Conservation (phyloP, 2,888 invertebrate genomes). For the Acrobasis suavella region DNA sequence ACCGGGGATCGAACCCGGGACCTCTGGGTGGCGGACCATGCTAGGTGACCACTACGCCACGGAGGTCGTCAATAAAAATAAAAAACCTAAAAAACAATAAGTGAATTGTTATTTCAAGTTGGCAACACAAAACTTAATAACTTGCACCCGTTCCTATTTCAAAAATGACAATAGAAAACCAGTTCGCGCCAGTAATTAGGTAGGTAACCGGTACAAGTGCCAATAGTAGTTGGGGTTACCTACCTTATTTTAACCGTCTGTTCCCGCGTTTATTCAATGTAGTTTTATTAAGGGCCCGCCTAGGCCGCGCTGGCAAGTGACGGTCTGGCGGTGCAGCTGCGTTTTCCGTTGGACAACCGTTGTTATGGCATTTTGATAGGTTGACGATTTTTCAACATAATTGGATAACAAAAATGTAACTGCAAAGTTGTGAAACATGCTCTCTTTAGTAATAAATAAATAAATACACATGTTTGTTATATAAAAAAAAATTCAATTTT, state of each 20-base stretch:
- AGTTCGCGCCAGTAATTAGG: slow-evolving; percentile 15
- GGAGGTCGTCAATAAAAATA: too few species aligned
- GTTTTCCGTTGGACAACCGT: slow-evolving; percentile 22
- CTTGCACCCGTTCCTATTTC: neutral
- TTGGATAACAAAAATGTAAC: neutral
- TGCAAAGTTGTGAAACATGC: neutral
- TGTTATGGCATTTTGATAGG: neutral
- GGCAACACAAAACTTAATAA: slow-evolving; percentile 4
- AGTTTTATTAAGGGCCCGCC: slow-evolving; percentile 53
- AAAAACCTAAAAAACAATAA: too few species aligned
- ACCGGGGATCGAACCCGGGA: too few species aligned
- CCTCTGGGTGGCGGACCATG: too few species aligned
- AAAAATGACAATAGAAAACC: slow-evolving; percentile 15
- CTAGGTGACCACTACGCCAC: too few species aligned
- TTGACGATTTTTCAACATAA: neutral
- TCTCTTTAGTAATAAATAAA: neutral
- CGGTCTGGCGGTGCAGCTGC: slow-evolving; percentile 13
- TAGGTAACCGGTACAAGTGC: slow-evolving; percentile 18
- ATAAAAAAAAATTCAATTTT: too few species aligned
- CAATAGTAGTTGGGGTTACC: slow-evolving; percentile 17
- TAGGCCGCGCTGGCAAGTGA: slow-evolving; percentile 25
- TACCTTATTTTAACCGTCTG: slow-evolving; percentile 21
- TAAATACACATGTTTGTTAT: neutral
- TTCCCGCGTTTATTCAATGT: slow-evolving; percentile 46
- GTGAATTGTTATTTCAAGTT: neutral